phyloP scores from a whole-genome alignment of 2,888 invertebrate species.

The Notodonta ziczac region DNA sequence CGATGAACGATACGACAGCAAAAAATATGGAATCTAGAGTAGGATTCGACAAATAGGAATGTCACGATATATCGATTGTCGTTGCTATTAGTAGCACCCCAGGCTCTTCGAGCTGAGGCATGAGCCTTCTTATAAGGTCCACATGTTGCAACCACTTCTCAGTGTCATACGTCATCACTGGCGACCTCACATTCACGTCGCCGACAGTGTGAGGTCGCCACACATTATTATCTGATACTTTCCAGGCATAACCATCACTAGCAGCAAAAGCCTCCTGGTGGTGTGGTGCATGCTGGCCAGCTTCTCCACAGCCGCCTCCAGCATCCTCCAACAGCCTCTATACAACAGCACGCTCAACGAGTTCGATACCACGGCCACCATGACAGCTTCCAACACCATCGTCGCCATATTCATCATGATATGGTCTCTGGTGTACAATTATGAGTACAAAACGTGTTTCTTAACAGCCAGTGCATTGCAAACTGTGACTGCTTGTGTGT shows the following conservation, averaged over 20 bases:
- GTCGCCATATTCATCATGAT: constrained; percentile 66
- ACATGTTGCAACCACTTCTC: not conserved
- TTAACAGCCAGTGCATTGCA: constrained; percentile 69
- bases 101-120: no score
- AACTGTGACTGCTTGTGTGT: constrained; percentile 61
- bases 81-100: no score
- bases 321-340: constrained; percentile 71
- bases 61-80: no score
- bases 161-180: not conserved
- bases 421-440: constrained; percentile 68
- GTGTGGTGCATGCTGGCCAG: constrained; percentile 77
- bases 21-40: no score
- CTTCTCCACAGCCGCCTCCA: constrained; percentile 67
- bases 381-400: constrained; percentile 69
- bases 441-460: constrained; percentile 70
- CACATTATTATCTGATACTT: constrained; percentile 11
- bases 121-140: no score
- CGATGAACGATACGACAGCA: no score
- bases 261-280: constrained; percentile 65
- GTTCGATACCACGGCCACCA: constrained; percentile 75
- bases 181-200: no score
- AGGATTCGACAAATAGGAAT: no score
- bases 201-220: no score
- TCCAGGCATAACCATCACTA: constrained; percentile 70
- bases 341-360: constrained; percentile 75